These are phyloP conservation scores for Dicentrarchus labrax DNA, from an alignment of 2,113 vertebrate species.

Conservation along the genomic window DNA sequence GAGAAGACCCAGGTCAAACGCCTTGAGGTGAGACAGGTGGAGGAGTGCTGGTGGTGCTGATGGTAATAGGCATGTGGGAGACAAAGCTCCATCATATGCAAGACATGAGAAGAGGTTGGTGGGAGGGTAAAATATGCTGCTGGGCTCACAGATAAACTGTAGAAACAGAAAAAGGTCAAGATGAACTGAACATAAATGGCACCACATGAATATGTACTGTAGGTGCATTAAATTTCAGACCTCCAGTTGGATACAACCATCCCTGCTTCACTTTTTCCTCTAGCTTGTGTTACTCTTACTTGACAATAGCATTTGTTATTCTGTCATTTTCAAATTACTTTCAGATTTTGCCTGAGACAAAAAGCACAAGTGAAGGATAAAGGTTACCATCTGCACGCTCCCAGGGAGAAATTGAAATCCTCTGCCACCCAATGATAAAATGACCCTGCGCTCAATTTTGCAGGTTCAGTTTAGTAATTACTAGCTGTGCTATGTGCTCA, in stretches of 20 bases:
- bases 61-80: background rate
- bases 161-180: background rate
- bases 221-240: background rate
- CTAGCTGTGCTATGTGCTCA: conserved; percentile 26
- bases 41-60: conserved; percentile 3
- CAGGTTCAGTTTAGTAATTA: conserved; percentile 48
- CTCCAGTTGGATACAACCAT: conserved; percentile 1
- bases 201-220: background rate
- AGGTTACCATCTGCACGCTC: conserved; percentile 34
- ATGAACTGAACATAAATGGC: background rate
- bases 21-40: conserved; percentile 87
- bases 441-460: conserved; percentile 28
- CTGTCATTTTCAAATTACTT: conserved; percentile 74
- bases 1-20: conserved; percentile 98
- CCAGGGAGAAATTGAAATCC: conserved; percentile 38
- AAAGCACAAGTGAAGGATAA: conserved; percentile 61
- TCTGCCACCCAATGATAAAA: conserved; percentile 37
- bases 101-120: background rate
- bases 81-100: background rate
- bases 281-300: conserved; percentile 22
- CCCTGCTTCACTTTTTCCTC: conserved; percentile 22
- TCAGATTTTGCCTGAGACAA: conserved; percentile 78
- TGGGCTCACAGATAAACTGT: conserved; percentile 3
- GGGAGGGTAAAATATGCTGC: conserved; percentile 21
- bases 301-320: conserved; percentile 66